phyloP scores from a whole-genome alignment of 1,140 invertebrate species.

The Pygmarrhopalites habei region DNA sequence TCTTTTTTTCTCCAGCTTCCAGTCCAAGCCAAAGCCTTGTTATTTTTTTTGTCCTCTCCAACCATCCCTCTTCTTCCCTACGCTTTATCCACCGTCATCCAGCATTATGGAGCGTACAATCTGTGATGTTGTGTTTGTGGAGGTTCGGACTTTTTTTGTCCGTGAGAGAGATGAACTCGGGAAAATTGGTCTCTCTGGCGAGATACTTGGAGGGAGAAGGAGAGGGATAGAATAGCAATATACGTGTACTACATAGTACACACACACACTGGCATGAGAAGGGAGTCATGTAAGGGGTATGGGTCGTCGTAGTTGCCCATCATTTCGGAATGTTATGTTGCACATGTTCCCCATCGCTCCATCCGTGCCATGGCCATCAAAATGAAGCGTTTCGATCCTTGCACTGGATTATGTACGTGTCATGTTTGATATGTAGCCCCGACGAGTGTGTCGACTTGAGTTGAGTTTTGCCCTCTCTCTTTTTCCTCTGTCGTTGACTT shows the following conservation, averaged over 20 bases:
- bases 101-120: neutral
- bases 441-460: too few species aligned
- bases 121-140: neutral
- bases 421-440: neutral
- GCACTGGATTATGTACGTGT: neutral
- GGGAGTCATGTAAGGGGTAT: neutral
- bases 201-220: neutral
- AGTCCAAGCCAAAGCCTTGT: neutral
- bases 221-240: neutral
- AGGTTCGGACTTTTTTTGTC: neutral
- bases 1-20: neutral
- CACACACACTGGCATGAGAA: too few species aligned
- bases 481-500: too few species aligned
- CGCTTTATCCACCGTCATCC: neutral
- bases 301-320: neutral
- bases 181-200: neutral
- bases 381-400: slow-evolving; percentile 6
- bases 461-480: too few species aligned
- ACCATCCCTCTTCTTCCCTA: neutral
- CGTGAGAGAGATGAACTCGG: neutral
- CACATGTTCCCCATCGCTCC: slow-evolving; percentile 4
- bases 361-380: slow-evolving; percentile 4
- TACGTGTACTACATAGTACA: too few species aligned
- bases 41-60: neutral
- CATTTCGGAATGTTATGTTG: neutral